Evolutionary conservation across 2,113 vertebrate species (phyloP).

Genomic region (Ceuthmochares aereus): DNA sequence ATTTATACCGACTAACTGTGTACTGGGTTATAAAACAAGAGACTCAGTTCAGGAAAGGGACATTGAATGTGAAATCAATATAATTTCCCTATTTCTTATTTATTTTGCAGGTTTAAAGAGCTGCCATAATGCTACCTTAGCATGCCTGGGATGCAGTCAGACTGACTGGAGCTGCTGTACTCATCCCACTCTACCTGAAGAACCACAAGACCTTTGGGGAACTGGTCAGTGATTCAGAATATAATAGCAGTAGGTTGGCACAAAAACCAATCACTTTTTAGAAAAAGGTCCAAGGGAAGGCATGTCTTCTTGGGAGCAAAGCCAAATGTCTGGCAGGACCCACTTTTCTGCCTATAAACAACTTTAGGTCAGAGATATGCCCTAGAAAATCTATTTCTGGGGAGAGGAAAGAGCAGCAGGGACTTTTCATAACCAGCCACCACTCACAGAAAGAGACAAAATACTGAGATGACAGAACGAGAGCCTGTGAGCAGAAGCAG

Average conservation of each 20-base stretch:
- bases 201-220: neutral
- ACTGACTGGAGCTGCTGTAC: neutral
- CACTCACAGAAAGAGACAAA: neutral
- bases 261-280: neutral
- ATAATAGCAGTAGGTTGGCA: neutral
- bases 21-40: constrained; percentile 33
- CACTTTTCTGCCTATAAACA: neutral
- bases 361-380: neutral
- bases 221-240: neutral
- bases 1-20: constrained; percentile 7
- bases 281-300: neutral
- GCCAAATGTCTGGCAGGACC: neutral
- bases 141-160: neutral
- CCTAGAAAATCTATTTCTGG: neutral
- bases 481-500: neutral
- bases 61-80: constrained; percentile 12
- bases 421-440: neutral
- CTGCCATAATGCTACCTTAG: neutral
- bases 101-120: neutral
- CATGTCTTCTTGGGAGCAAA: neutral
- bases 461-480: neutral
- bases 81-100: constrained; percentile 3
- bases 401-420: neutral
- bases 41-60: constrained; percentile 26
- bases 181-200: neutral